These are phyloP conservation scores for Dendrocopos noguchii DNA, from an alignment of 2,113 vertebrate species.

Conservation along the genomic window DNA sequence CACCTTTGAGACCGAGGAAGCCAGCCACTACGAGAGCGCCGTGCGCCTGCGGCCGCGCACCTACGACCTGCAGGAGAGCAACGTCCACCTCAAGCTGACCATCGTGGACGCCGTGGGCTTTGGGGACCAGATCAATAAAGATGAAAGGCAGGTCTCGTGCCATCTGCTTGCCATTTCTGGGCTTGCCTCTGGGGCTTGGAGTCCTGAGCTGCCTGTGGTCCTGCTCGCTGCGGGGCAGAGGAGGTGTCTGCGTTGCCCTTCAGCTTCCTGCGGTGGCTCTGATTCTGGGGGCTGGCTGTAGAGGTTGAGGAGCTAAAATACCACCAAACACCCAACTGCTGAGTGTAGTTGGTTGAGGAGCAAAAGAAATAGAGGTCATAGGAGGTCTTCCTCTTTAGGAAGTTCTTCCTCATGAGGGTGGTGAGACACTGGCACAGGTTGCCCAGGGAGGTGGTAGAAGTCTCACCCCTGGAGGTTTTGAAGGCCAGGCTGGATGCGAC, in stretches of 20 bases:
- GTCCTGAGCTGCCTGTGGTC: background rate
- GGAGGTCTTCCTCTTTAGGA: background rate
- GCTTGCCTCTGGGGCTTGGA: background rate
- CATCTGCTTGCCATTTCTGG: background rate
- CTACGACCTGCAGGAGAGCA: slow-evolving; percentile 94
- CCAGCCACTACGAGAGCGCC: slow-evolving; percentile 91
- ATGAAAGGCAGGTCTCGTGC: slow-evolving; percentile 88
- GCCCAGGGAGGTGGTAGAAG: too few species aligned
- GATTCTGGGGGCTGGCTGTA: background rate
- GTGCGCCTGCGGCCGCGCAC: slow-evolving; percentile 92
- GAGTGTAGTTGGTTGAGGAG: background rate
- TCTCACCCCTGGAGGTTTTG: too few species aligned
- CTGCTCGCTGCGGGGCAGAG: background rate
- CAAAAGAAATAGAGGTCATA: background rate
- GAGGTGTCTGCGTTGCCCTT: background rate
- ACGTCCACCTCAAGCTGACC: slow-evolving; percentile 94
- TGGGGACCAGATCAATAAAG: slow-evolving; percentile 98
- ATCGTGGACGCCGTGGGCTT: slow-evolving; percentile 96
- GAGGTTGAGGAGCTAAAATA: background rate
- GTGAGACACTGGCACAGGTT: too few species aligned
- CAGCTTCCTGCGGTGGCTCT: background rate
- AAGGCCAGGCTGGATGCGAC: too few species aligned
- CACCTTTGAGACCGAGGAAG: slow-evolving; percentile 95
- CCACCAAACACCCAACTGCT: too few species aligned
- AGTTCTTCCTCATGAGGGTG: too few species aligned